Evolutionary conservation across 2,113 vertebrate genomes (phyloP), one percentile per base, ranked within the genome.

Genomic region (Semicossyphus pulcher): DNA sequence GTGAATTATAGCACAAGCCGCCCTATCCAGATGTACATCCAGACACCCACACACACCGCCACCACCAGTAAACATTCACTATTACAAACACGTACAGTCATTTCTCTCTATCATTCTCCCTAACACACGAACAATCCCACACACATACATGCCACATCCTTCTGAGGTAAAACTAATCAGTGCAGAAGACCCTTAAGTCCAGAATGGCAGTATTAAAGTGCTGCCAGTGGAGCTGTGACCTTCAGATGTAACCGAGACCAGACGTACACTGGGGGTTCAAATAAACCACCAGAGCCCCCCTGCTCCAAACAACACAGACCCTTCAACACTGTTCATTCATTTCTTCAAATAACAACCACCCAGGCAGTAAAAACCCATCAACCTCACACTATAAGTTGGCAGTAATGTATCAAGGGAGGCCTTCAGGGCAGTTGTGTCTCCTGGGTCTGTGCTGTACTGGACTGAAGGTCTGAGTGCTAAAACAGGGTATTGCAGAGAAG

Each of bases 101-200:
- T 9, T 32, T 52, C 5, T 28, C 15, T 28, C 34, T 20, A 18
- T 39, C 14, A 10, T 8, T 7, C 26, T n/a, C 29, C 14, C 5
- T 34, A 5, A 42, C 4, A 31, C 42, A 37, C n/a, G 16, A 7
- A 20, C 14, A 37, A 21, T 32, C 2, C 31, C 12, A 51, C 44
- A 62, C 36, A 59, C 23, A 28, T 18, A 58, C 20, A 51, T 2
- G 1, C 9, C 42, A 71, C 36, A 63, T 64, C 42, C 18, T 79
- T 85, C 31, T 52, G 66, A 86, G 82, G 78, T 71, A 86, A 89
- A 88, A 88, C 76, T 73, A 89, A 91, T 93, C 85, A 88, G 73
- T 62, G 67, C 77, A 21, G 67, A 75, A 76, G 72, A 73, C 72
- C 80, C 52, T 82, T 70, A 83, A 77, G 78, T 86, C 59, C 58